phyloP scores from a whole-genome alignment of 1,140 invertebrate species.

The Drosophila nigrodunni region DNA sequence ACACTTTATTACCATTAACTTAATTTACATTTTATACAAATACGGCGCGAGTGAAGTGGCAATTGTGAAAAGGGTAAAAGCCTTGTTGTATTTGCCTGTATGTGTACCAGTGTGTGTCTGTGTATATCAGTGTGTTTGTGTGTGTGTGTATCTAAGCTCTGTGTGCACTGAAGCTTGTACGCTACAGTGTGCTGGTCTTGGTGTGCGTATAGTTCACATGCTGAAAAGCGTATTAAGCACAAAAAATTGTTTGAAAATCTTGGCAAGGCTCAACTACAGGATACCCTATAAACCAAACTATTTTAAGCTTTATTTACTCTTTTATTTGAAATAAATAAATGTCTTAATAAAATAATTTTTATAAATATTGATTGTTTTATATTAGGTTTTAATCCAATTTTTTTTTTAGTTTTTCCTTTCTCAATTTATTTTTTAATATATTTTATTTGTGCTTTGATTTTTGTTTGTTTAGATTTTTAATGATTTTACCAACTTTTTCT shows the following conservation, averaged over 20 bases:
- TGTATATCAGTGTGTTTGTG: background rate
- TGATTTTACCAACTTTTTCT: no score
- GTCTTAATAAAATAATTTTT: no score
- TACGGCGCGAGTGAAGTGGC: conserved; percentile 62
- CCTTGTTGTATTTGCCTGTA: conserved; percentile 38
- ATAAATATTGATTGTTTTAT: no score
- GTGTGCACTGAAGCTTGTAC: conserved; percentile 20
- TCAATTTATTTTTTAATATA: no score
- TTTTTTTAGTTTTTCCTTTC: no score
- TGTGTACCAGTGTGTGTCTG: conserved; percentile 3
- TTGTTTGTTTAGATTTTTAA: no score
- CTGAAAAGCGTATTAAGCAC: conserved; percentile 23
- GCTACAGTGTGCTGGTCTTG: background rate
- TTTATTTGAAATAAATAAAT: no score
- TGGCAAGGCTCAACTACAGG: background rate
- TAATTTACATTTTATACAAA: conserved; percentile 80
- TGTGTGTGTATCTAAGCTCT: background rate
- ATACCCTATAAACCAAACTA: background rate
- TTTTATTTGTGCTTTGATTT: no score
- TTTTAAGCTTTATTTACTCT: no score
- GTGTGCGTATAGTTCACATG: background rate
- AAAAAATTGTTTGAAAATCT: background rate
- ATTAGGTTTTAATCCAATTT: no score
- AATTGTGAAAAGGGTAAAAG: conserved; percentile 63
- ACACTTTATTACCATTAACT: conserved; percentile 81